A percentile compares a stretch with the other conserved stretches of the same genome.
These are phyloP conservation scores for Planococcus citri DNA, from an alignment of 1,140 invertebrate genomes.

Conservation along the genomic window DNA sequence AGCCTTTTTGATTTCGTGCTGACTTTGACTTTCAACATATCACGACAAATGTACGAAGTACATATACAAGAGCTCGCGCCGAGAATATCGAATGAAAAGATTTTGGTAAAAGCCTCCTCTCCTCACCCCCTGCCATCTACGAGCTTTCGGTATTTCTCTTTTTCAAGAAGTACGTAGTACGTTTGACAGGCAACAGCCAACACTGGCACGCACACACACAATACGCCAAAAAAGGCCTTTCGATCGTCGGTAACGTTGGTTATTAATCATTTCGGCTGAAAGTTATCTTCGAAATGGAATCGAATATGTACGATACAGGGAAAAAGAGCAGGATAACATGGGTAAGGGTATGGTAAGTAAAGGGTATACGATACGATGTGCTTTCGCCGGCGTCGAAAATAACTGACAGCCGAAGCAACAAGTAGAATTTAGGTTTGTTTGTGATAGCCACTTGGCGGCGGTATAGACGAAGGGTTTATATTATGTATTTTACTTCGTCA, in stretches of 20 bases:
- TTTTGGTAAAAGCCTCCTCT: not conserved
- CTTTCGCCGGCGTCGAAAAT: not conserved
- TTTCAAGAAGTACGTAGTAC: too few relatives aligned
- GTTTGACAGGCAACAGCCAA: not conserved
- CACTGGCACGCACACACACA: too few relatives aligned
- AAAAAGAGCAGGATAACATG: not conserved
- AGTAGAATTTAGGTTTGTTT: not conserved
- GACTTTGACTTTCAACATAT: not conserved
- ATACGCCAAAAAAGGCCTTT: not conserved
- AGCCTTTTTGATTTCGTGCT: constrained; percentile 7
- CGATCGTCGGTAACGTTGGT: not conserved
- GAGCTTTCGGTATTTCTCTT: too few relatives aligned
- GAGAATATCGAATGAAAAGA: not conserved
- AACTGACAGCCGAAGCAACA: constrained; percentile 1
- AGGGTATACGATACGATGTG: too few relatives aligned
- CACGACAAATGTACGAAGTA: too few relatives aligned
- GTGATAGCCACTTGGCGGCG: not conserved
- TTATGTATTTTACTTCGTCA: not conserved
- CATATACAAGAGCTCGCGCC: not conserved
- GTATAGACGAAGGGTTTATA: not conserved
- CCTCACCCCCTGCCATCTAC: not conserved
- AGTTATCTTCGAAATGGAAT: constrained; percentile 13
- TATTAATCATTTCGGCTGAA: constrained; percentile 15
- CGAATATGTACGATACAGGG: too few relatives aligned
- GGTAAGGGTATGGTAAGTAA: not conserved